Evolutionary conservation across 2,797 vertebrate species (phyloP), one percentile per base, ranked within the genome.

Genomic region (Hephaestus fuliginosus): DNA sequence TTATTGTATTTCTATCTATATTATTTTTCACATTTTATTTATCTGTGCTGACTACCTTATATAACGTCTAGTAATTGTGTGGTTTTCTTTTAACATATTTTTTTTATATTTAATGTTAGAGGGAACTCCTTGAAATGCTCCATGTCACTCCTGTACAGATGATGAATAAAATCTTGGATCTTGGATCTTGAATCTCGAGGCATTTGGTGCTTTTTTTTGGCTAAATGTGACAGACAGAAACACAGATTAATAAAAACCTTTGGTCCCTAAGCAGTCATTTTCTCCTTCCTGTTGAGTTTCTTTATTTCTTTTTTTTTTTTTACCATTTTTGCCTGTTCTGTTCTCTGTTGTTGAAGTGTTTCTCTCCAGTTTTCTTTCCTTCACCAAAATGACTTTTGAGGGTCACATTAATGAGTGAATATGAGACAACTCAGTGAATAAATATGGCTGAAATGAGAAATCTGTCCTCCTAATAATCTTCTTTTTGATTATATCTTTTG

Each of bases 381-480:
- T 56, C 60, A 7, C 39, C 17, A 30, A 14, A 57, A 2, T 25
- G 79, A 82, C 74, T 74, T 75, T 7, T 2, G 14, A 8, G 22
- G 52, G 70, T 63, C 83, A 68, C 44, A 63, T 57, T 20, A 39
- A 72, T 1, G 41, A 33, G 7, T 51, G 76, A 75, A 36, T 48
- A 39, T 1, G 63, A 77, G 66, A 71, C 75, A 78, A 71, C 78
- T 62, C 43, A 2, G 67, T 86, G 56, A 78, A 87, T 87, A 62
- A 82, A 80, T 20, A 76, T 74, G 76, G 62, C 3, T 68, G 62
- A 75, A 74, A 84, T 68, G 67, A 87, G 30, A 36, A 80, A 80
- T 80, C 72, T 52, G 62, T 78, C 64, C 53, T 58, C 30, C 14
- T 52, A 67, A 80, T 84, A 70, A 78, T 79, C 69, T 2, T 46